A percentile compares a stretch with the other conserved stretches of the same genome.
These are phyloP conservation scores for Oreortyx pictus DNA, from an alignment of 2,797 vertebrate genomes.

Conservation along the genomic window DNA sequence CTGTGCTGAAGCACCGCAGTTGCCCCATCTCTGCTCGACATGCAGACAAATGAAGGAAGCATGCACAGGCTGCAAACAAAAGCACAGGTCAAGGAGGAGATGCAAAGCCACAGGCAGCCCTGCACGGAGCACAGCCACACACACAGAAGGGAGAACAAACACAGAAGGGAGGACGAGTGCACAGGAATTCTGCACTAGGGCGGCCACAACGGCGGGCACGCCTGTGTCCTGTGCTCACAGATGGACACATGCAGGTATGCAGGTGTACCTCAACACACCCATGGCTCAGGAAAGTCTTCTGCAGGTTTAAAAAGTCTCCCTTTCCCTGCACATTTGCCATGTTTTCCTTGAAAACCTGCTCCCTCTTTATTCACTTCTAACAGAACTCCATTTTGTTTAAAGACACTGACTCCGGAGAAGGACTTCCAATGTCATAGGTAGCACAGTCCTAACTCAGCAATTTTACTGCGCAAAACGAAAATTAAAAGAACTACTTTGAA, in stretches of 20 bases:
- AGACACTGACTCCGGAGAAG: accelerated
- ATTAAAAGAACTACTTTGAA: not conserved
- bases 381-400: not conserved
- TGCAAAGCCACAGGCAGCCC: not conserved
- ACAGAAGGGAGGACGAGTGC: not conserved
- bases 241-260: not conserved
- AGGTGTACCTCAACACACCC: not conserved
- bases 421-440: not conserved
- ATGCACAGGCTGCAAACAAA: not conserved
- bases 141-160: too few relatives aligned
- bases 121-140: not conserved
- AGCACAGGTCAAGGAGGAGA: not conserved
- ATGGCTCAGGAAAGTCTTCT: not conserved
- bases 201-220: not conserved
- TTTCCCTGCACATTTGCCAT: not conserved
- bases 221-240: not conserved
- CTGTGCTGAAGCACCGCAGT: not conserved
- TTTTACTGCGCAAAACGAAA: not conserved
- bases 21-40: not conserved
- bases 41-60: not conserved
- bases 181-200: not conserved
- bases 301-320: not conserved
- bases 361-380: not conserved
- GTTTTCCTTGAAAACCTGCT: not conserved
- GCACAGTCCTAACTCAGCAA: not conserved